A percentile compares a stretch with the other conserved stretches of the same genome.
phyloP scores from a whole-genome alignment of 2,797 vertebrate species.

The Rachycentron canadum region DNA sequence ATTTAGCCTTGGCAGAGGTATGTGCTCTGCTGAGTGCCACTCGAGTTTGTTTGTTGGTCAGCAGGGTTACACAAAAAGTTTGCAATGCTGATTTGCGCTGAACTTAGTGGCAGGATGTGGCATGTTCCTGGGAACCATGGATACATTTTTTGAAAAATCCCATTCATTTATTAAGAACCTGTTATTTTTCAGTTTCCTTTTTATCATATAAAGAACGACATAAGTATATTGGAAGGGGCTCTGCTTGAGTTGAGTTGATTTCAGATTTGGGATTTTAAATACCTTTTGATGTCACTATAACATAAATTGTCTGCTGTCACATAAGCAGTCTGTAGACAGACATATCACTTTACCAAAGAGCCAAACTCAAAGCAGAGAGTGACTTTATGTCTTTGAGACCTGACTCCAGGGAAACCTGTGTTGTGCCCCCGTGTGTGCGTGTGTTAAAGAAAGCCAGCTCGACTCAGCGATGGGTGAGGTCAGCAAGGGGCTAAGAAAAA shows the following conservation, averaged over 20 bases:
- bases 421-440: slow-evolving; percentile 1
- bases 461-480: slow-evolving; percentile 43
- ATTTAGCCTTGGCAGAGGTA: neutral
- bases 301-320: slow-evolving; percentile 35
- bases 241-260: slow-evolving; percentile 8
- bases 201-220: too few relatives aligned
- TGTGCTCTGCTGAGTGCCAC: too few relatives aligned
- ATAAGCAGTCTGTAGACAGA: slow-evolving; percentile 34
- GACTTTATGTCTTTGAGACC: slow-evolving; percentile 47
- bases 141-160: too few relatives aligned
- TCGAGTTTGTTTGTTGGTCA: too few relatives aligned
- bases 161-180: too few relatives aligned
- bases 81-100: too few relatives aligned
- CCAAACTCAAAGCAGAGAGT: slow-evolving; percentile 41
- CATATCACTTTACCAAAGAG: slow-evolving; percentile 54
- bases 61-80: too few relatives aligned
- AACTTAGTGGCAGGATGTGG: neutral
- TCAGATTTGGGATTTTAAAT: slow-evolving; percentile 37
- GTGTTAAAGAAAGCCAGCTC: slow-evolving; percentile 31
- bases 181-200: too few relatives aligned
- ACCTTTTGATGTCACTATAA: slow-evolving; percentile 43
- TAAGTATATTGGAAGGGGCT: too few relatives aligned
- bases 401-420: slow-evolving; percentile 39
- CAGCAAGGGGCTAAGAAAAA: slow-evolving; percentile 55
- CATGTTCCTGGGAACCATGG: too few relatives aligned